Conservation (phyloP, 2,888 invertebrate species). For the Cantharis rustica region DNA sequence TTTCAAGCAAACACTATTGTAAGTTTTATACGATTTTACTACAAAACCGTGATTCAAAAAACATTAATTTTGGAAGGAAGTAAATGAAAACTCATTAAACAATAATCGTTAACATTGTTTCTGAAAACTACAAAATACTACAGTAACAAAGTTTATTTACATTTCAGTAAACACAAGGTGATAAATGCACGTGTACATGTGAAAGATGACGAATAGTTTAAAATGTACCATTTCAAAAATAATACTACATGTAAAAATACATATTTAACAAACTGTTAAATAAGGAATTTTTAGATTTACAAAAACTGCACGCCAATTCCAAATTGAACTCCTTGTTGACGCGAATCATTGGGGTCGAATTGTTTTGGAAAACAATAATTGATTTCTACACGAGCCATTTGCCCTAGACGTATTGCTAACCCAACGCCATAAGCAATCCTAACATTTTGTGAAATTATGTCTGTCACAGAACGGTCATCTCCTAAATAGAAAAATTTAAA, state of each 20-base stretch:
- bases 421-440: slow-evolving; percentile 84
- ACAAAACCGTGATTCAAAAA: too few relatives aligned
- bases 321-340: slow-evolving; percentile 77
- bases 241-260: slow-evolving; percentile 14
- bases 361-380: slow-evolving; percentile 87
- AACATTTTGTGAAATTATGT: slow-evolving; percentile 59
- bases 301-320: slow-evolving; percentile 84
- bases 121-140: background rate
- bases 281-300: slow-evolving; percentile 52
- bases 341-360: slow-evolving; percentile 67
- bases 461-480: slow-evolving; percentile 51
- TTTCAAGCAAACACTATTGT: too few relatives aligned
- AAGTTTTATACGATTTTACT: too few relatives aligned
- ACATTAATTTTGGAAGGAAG: background rate
- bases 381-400: slow-evolving; percentile 89
- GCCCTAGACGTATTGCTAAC: slow-evolving; percentile 79
- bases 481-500: slow-evolving; percentile 43
- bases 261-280: background rate
- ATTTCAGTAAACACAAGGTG: background rate
- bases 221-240: slow-evolving; percentile 8
- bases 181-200: slow-evolving; percentile 9
- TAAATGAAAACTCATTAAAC: background rate
- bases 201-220: background rate
- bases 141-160: slow-evolving; percentile 2
- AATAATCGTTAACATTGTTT: background rate